Conservation (phyloP, 2,113 vertebrate genomes). For the Bos javanicus region DNA sequence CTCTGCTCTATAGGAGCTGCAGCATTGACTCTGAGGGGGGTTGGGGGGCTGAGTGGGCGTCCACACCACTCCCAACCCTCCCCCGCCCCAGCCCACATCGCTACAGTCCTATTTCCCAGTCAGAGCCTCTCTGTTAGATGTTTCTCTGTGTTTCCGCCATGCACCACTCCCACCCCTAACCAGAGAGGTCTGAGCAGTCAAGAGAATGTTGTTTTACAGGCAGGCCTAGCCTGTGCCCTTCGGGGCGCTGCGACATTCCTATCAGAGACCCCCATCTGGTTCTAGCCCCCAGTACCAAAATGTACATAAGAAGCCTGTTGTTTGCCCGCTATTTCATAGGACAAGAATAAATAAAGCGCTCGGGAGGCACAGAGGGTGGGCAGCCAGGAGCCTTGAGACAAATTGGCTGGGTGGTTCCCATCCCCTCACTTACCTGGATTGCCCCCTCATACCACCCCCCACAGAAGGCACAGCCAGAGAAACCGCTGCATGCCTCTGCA, state of each 20-base stretch:
- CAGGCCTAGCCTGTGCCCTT: not conserved
- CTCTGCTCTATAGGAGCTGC: not conserved
- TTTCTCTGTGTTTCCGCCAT: not conserved
- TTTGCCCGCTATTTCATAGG: not conserved
- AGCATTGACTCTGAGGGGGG: not conserved
- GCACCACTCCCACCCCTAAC: not conserved
- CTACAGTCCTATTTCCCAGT: fast-evolving
- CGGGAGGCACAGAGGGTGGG: not conserved
- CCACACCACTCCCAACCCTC: not conserved
- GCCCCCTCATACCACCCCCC: not conserved
- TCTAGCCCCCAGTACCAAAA: not conserved
- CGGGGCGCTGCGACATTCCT: not conserved
- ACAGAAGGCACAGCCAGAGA: constrained; percentile 11
- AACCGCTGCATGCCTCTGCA: not conserved
- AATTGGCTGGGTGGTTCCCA: not conserved
- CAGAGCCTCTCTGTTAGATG: not conserved
- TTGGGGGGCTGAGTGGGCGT: not conserved
- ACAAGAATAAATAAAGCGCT: not conserved
- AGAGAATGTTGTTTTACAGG: not conserved
- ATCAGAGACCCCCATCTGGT: not conserved
- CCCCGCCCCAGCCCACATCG: fast-evolving
- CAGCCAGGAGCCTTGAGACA: not conserved
- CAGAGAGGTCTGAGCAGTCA: not conserved
- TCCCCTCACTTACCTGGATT: not conserved
- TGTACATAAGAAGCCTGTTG: not conserved